Conservation (phyloP, 1,140 invertebrate genomes). For the Conus ventricosus region DNA sequence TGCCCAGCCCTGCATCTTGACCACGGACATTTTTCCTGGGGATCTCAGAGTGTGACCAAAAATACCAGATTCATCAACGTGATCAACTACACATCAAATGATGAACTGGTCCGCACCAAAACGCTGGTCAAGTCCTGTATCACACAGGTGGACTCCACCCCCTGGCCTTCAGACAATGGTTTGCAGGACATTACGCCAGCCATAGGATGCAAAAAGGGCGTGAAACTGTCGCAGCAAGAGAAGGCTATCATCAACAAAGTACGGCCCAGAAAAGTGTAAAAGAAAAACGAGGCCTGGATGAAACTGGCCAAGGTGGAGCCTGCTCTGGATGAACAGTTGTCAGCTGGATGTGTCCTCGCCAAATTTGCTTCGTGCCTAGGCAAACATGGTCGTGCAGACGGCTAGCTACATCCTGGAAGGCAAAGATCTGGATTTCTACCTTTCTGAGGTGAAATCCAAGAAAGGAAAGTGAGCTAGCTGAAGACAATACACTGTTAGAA, state of each 20-base stretch:
- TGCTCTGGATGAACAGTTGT: constrained; percentile 96
- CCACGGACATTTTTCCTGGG: constrained; percentile 97
- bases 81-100: constrained; percentile 99
- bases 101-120: constrained; percentile 98
- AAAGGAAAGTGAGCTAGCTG: constrained; percentile 75
- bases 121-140: constrained; percentile 99
- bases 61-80: constrained; percentile 99
- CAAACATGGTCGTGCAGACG: constrained; percentile 96
- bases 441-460: constrained; percentile 92
- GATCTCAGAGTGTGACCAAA: constrained; percentile 93
- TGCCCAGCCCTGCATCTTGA: constrained; percentile 97
- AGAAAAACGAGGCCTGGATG: constrained; percentile 95
- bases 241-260: constrained; percentile 96
- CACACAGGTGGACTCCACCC: constrained; percentile 97
- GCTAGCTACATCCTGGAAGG: constrained; percentile 99
- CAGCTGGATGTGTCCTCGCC: constrained; percentile 94
- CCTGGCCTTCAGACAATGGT: constrained; percentile 99
- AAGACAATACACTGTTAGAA: background rate
- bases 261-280: constrained; percentile 91
- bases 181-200: constrained; percentile 95
- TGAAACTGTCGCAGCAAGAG: constrained; percentile 87
- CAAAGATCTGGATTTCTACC: constrained; percentile 99
- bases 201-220: constrained; percentile 96
- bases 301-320: constrained; percentile 94
- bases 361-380: constrained; percentile 97